A percentile compares a stretch with the other conserved stretches of the same genome.
Conservation (phyloP, 2,797 vertebrate species). For the Emydoidea blandingii region DNA sequence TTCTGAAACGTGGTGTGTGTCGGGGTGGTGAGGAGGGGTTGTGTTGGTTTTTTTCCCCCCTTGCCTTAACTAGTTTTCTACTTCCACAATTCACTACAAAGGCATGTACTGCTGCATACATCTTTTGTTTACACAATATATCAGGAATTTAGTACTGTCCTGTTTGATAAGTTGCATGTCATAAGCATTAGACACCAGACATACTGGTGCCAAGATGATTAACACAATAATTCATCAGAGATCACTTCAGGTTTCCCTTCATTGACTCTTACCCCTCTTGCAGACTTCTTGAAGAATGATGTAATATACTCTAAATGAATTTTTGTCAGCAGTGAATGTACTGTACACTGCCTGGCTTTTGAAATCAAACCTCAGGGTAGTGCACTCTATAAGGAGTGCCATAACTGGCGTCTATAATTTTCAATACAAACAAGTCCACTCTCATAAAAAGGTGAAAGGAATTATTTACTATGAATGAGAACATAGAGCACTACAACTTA, state of each 20-base stretch:
- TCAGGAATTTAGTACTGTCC: constrained; percentile 39
- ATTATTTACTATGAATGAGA: not conserved
- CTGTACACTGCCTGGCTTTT: constrained; percentile 49
- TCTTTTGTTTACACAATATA: constrained; percentile 65
- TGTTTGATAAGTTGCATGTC: constrained; percentile 39
- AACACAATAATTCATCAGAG: constrained; percentile 61
- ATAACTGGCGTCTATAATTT: constrained; percentile 53
- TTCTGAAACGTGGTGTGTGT: not conserved
- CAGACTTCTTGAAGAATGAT: constrained; percentile 64
- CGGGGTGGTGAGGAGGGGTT: not conserved
- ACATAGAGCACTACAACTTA: not conserved
- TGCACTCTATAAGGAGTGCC: not conserved
- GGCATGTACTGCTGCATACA: constrained; percentile 39
- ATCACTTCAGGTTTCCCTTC: constrained; percentile 62
- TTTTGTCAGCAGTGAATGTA: constrained; percentile 64
- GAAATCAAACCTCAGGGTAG: constrained; percentile 42
- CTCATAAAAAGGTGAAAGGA: not conserved
- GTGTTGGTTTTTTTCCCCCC: not conserved
- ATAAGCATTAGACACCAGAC: constrained; percentile 67
- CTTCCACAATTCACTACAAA: constrained; percentile 60
- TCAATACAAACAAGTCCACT: constrained; percentile 12
- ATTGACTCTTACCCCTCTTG: constrained; percentile 42
- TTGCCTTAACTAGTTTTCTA: not conserved
- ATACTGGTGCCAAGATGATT: constrained; percentile 73
- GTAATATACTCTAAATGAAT: constrained; percentile 44